phyloP scores from a whole-genome alignment of 2,888 invertebrate species.

The Bellardia pandia region DNA sequence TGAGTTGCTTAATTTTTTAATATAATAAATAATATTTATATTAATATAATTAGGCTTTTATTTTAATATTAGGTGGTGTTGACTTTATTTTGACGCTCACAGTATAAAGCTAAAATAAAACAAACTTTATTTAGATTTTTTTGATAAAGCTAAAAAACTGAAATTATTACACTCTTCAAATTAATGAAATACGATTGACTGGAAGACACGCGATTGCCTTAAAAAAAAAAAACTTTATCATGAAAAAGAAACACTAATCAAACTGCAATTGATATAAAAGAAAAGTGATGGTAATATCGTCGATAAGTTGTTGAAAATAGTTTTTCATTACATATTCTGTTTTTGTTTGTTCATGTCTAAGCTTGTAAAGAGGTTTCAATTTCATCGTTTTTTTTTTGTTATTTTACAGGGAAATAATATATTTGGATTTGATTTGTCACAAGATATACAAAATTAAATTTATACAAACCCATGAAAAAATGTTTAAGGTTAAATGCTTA shows the following conservation, averaged over 20 bases:
- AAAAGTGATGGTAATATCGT: constrained; percentile 1
- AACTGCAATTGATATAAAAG: not conserved
- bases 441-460: not conserved
- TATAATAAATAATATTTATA: too few relatives aligned
- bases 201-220: constrained; percentile 9
- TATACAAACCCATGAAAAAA: not conserved
- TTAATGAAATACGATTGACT: constrained; percentile 23
- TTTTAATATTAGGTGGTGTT: too few relatives aligned
- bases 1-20: too few relatives aligned
- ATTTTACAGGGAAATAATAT: not conserved
- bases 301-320: constrained; percentile 11
- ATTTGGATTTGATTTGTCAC: constrained; percentile 22
- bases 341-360: not conserved
- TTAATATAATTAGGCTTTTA: too few relatives aligned
- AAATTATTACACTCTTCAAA: constrained; percentile 12
- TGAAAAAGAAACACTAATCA: not conserved
- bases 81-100: too few relatives aligned
- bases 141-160: not conserved
- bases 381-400: not conserved
- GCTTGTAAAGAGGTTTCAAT: constrained; percentile 3
- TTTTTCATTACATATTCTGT: not conserved
- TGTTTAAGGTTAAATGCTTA: constrained; percentile 26
- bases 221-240: not conserved
- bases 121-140: constrained; percentile 2
- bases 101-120: too few relatives aligned